Percentiles rank a stretch among this genome's conserved stretches.
Conservation (phyloP, 2,113 vertebrate genomes). For the Phalacrocorax pelagicus region DNA sequence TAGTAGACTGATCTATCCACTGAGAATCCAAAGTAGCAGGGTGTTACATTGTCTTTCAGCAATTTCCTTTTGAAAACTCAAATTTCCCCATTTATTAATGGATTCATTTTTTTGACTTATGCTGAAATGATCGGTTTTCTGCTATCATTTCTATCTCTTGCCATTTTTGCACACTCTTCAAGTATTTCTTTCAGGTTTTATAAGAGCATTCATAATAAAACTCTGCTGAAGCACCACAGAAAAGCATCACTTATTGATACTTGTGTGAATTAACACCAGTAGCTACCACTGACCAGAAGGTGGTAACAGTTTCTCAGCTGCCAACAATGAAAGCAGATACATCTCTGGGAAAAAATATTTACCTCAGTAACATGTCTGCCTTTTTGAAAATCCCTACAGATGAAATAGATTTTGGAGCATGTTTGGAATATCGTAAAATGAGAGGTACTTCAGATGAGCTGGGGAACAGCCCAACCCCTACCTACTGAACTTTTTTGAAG, state of each 20-base stretch:
- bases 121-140: background rate
- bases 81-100: background rate
- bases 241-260: background rate
- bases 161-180: background rate
- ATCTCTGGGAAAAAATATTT: background rate
- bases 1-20: background rate
- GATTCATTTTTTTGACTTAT: background rate
- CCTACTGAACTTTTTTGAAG: background rate
- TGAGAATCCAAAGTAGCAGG: background rate
- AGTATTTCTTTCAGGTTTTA: background rate
- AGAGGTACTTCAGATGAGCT: background rate
- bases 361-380: background rate
- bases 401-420: background rate
- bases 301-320: background rate
- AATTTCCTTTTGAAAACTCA: background rate
- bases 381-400: background rate
- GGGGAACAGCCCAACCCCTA: background rate
- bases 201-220: background rate
- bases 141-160: background rate
- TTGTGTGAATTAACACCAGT: background rate
- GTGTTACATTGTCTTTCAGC: background rate
- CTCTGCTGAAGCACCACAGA: background rate
- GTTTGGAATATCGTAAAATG: background rate
- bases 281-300: background rate
- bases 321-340: background rate